These are phyloP conservation scores for Cotesia congregata DNA, from an alignment of 2,888 invertebrate species.

Conservation along the genomic window DNA sequence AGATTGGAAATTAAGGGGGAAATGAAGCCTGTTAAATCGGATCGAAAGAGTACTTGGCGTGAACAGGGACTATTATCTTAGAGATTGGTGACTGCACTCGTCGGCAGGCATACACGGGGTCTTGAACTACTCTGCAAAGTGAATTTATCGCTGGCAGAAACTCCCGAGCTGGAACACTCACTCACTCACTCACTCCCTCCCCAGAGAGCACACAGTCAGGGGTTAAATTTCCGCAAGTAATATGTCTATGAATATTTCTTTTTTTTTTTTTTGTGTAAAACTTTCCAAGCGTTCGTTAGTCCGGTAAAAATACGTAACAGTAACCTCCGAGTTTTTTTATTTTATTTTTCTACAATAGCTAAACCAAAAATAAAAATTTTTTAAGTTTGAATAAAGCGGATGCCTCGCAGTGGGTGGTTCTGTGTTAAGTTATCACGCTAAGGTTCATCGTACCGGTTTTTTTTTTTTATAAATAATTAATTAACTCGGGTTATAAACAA, in stretches of 20 bases:
- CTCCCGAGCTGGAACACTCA: conserved; percentile 24
- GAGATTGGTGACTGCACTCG: conserved; percentile 33
- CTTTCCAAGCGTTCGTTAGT: neutral
- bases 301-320: neutral
- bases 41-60: conserved; percentile 42
- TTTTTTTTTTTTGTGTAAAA: neutral
- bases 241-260: neutral
- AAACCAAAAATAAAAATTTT: neutral
- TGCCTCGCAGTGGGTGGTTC: neutral
- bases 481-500: neutral
- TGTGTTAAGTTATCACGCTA: neutral
- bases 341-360: neutral
- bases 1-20: conserved; percentile 25
- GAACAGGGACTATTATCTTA: conserved; percentile 46
- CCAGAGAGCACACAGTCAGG: neutral
- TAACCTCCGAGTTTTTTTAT: neutral
- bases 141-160: conserved; percentile 43
- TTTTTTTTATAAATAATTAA: neutral
- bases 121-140: conserved; percentile 41
- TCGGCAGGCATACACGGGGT: conserved; percentile 36
- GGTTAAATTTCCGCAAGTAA: neutral
- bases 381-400: neutral
- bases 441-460: neutral
- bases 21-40: conserved; percentile 29
- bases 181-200: neutral